Conservation (phyloP, 2,888 invertebrate species). For the Byasa hedistus region DNA sequence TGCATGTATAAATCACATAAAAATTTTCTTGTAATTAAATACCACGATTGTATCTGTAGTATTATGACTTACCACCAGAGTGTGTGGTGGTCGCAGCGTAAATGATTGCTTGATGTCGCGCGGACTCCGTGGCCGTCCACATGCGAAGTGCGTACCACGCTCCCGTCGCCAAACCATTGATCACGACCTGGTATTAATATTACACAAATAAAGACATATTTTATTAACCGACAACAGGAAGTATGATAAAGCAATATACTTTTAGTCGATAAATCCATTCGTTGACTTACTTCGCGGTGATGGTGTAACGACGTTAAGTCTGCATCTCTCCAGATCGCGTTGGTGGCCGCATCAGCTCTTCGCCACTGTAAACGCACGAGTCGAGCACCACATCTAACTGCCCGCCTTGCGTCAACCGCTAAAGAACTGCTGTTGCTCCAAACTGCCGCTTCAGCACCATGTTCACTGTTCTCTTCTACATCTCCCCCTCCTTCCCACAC, state of each 20-base stretch:
- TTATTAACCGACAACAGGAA: neutral
- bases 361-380: constrained; percentile 73
- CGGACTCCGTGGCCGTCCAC: constrained; percentile 86
- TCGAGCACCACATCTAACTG: constrained; percentile 69
- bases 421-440: constrained; percentile 75
- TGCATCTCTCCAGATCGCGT: constrained; percentile 67
- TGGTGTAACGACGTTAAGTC: constrained; percentile 70
- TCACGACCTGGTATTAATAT: constrained; percentile 52
- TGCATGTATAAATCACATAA: too few relatives aligned
- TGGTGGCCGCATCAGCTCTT: constrained; percentile 53
- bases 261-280: neutral
- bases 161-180: constrained; percentile 84
- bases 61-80: constrained; percentile 80
- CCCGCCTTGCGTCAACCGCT: constrained; percentile 69
- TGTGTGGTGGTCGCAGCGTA: constrained; percentile 87
- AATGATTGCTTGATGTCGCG: constrained; percentile 82
- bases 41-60: neutral
- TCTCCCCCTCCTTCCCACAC: constrained; percentile 75
- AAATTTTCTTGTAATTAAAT: neutral
- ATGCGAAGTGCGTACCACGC: constrained; percentile 87
- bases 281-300: constrained; percentile 60
- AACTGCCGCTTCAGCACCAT: constrained; percentile 66
- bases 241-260: neutral
- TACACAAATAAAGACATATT: neutral
- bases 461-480: constrained; percentile 46